Base-by-base conservation (phyloP, 2,888 invertebrate species). In the Drosophila monieri region DNA sequence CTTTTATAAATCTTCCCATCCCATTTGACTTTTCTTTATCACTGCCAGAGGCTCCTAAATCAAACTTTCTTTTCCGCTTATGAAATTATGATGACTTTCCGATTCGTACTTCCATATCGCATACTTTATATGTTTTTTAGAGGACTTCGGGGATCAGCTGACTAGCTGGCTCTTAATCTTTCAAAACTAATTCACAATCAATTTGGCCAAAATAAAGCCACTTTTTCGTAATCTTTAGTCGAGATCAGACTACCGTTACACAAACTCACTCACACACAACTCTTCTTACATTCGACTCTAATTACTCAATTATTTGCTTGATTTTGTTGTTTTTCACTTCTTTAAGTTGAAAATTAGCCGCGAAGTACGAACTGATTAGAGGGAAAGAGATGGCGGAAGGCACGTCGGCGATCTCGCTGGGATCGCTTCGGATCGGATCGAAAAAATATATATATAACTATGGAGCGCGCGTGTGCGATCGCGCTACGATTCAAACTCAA, bases 401-500 rank as follows among this genome's bases (percentile, higher is more conserved):
- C 60, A 21, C 62, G 43, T 12, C 35, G 43, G 12, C 43, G 43
- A 3, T 9, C 18, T 41, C 43, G 32, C n/a, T 25, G 14, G 27
- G 23, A 48, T 48, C 51, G 39, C 37, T 39, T 57, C 44, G 37
- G 25, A 47, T 46, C 49, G 49, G 39, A 39, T 49, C 27, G 39
- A 21, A 39, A 18, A 18, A 18, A 18, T 43, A 43, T 30, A 43
- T 30, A 35, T 25, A 48, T 8, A 32, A 57, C 39, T 23, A 6
- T 43, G 14, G 69, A 66, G 77, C 78, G 85, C 83, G 87, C 85
- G 80, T 84, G 73, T 73, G 78, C 84, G 78, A 74, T 78, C 85
- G 75, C 88, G 78, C 83, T 61, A 64, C 75, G 78, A 69, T 68
- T 67, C 85, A 87, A 85, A 87, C 76, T 80, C 57, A 57, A 48